Evolutionary conservation across 2,113 vertebrate genomes (phyloP), one percentile per base, ranked within the genome.

Genomic region (Corvus cornix): DNA sequence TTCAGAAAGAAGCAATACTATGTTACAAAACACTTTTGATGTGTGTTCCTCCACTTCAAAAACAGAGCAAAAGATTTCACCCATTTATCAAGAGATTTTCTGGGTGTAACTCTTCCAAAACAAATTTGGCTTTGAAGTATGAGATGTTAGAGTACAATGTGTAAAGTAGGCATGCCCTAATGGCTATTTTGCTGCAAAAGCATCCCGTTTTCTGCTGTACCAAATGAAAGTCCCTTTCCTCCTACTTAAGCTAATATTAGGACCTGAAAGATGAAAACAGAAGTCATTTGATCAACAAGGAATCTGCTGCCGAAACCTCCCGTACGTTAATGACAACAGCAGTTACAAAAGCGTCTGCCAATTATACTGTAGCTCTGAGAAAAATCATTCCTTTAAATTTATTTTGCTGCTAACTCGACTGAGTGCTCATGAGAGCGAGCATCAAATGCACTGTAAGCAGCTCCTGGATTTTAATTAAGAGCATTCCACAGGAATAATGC

Each of bases 401-500:
- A 27, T 67, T 62, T 87, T 62, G 51, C 81, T 75, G 58, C 41
- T 73, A 43, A 73, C 35, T 60, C 33, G 14, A 60, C 62, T 18
- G 63, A 78, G 46, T 3, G 3, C 33, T 87, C 28, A 13, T 7
- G 74, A 87, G 28, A 84, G 51, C 3, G 9, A 92, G 44, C 44
- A 84, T 52, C 53, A 82, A 72, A 89, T n/a, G 66, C 87, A 56
- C 74, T 64, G 37, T 26, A 89, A 92, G 81, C 74, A 82, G 83
- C 81, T 58, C 60, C 81, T 46, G 74, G 81, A 63, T 91, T 96
- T 94, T 91, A 95, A 93, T 96, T 87, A 96, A 79, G 81, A 82
- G 74, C 89, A 93, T 96, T 96, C 89, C 89, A 95, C 67, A 49
- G 74, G 81, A 96, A 95, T 93, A 96, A 84, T 79, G 82, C 74